Evolutionary conservation across 2,797 vertebrate species (phyloP).

Genomic region (Manis javanica): DNA sequence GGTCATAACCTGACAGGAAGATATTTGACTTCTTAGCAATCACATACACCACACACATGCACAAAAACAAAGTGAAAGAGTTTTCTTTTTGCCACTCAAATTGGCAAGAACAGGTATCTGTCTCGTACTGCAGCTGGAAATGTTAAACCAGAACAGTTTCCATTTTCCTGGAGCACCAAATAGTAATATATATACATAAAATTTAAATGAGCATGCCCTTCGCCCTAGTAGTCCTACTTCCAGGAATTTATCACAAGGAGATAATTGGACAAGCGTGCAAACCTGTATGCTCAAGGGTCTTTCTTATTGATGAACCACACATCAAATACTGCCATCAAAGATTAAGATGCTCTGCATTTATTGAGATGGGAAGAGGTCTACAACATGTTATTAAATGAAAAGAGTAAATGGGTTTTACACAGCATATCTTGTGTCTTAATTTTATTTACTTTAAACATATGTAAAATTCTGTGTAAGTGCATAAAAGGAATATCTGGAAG

Average conservation of each 20-base stretch:
- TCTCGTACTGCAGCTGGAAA: background rate
- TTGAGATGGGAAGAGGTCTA: background rate
- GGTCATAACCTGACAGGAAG: background rate
- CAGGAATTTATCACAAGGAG: background rate
- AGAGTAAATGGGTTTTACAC: background rate
- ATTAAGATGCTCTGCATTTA: background rate
- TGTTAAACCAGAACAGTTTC: background rate
- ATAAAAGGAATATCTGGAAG: background rate
- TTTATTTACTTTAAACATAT: background rate
- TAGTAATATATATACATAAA: background rate
- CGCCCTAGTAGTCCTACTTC: background rate
- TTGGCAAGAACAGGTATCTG: background rate
- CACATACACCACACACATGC: background rate
- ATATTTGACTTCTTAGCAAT: background rate
- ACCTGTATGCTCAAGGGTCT: background rate
- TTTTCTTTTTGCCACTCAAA: background rate
- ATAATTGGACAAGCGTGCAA: background rate
- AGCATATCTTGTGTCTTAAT: background rate
- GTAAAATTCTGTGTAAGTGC: background rate
- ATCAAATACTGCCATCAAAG: too few species aligned
- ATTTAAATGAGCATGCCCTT: constrained; percentile 39
- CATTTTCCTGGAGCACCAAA: background rate
- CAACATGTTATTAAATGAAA: background rate
- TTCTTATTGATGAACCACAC: background rate
- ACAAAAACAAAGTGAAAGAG: background rate